Percentiles rank a stretch among this genome's conserved stretches.
These are phyloP conservation scores for Orchestia grillus DNA, from an alignment of 1,140 invertebrate genomes.

Conservation along the genomic window DNA sequence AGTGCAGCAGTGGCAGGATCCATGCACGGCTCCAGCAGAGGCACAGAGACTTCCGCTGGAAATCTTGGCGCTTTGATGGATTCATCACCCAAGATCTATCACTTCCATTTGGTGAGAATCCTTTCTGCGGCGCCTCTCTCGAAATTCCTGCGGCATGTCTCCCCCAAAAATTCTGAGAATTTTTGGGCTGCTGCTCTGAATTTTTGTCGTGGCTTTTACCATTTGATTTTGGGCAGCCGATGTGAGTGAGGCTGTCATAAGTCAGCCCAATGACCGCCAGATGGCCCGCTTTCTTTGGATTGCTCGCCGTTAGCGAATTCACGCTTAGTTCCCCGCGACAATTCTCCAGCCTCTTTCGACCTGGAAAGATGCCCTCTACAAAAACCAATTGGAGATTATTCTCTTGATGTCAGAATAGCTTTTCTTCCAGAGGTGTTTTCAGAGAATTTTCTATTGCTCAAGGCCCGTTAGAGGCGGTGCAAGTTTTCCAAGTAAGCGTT, in stretches of 20 bases:
- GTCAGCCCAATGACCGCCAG: not conserved
- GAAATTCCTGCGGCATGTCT: not conserved
- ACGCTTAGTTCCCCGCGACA: not conserved
- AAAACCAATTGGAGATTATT: not conserved
- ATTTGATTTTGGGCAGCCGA: not conserved
- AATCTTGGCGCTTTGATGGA: not conserved
- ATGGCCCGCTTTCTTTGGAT: not conserved
- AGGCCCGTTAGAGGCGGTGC: not conserved
- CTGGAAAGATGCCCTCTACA: not conserved
- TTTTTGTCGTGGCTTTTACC: not conserved
- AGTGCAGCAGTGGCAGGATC: not conserved
- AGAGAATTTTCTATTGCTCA: not conserved
- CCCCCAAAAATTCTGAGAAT: not conserved
- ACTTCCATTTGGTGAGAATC: not conserved
- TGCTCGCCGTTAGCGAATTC: not conserved
- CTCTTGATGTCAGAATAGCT: not conserved
- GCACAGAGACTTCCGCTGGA: not conserved
- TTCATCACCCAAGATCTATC: not conserved
- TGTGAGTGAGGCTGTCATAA: not conserved
- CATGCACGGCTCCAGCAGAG: not conserved
- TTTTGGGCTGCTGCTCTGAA: not conserved
- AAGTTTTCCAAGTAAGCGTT: not conserved
- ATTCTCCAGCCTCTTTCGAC: not conserved
- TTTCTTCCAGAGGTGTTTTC: not conserved
- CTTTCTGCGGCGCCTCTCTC: not conserved